These are phyloP conservation scores for Paralinhomoeus sp. DNA, from an alignment of 2,888 invertebrate genomes.

Conservation along the genomic window DNA sequence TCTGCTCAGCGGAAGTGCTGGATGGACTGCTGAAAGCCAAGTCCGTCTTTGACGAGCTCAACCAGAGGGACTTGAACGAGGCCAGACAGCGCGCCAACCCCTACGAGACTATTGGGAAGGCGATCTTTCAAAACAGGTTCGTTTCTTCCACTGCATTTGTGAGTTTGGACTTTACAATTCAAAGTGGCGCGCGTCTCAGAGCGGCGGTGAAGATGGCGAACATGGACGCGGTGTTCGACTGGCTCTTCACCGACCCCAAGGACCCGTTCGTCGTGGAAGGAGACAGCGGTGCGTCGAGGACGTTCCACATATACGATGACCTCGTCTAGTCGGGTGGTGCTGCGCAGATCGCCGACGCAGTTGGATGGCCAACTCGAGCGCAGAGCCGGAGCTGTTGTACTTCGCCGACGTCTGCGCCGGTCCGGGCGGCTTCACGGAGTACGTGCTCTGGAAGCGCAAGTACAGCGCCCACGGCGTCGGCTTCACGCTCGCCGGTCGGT, in stretches of 20 bases:
- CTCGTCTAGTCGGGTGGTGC: too few relatives aligned
- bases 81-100: constrained; percentile 70
- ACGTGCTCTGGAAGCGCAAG: constrained; percentile 54
- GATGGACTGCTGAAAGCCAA: constrained; percentile 50
- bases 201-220: constrained; percentile 92
- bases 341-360: too few relatives aligned
- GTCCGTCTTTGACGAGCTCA: constrained; percentile 48
- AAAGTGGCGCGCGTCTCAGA: constrained; percentile 27
- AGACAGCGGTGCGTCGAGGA: not conserved
- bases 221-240: constrained; percentile 66
- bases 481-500: constrained; percentile 52
- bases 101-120: constrained; percentile 68
- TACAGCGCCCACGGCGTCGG: constrained; percentile 71
- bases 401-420: constrained; percentile 98
- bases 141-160: not conserved
- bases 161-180: not conserved
- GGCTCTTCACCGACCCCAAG: constrained; percentile 61
- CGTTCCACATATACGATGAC: not conserved
- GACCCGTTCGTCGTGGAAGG: not conserved
- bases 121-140: constrained; percentile 56
- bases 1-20: constrained; percentile 47
- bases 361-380: not conserved
- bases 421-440: constrained; percentile 85
- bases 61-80: constrained; percentile 27
- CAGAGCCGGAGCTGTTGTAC: constrained; percentile 39